Evolutionary conservation across 1,140 invertebrate genomes (phyloP), one percentile per base, ranked within the genome.

Genomic region (Stegodyphus mimosarum): DNA sequence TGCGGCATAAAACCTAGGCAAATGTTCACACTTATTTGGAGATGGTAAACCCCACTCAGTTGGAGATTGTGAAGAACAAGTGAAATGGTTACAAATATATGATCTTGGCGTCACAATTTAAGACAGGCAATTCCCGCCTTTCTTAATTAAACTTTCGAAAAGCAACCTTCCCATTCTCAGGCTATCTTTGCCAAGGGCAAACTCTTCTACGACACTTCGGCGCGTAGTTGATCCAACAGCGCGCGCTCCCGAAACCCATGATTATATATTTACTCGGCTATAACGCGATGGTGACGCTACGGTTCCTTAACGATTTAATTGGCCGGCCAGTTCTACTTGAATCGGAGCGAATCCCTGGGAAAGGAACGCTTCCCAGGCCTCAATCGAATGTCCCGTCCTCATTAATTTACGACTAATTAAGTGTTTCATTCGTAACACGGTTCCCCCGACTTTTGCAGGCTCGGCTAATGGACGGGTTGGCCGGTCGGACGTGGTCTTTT

Each of bases 271-370:
- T 71, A 71, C 33, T 50, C 33, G 9, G 7, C 18, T 48, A 33
- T 33, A 33, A 33, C 33, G 33, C 33, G 33, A 33, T 33, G 33
- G 33, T 33, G 33, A 33, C 33, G 33, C 33, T 71, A 10, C 33
- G 33, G 15, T 50, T 49, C 69, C 33, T 71, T 71, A 71, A 71
- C 69, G 69, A 71, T 50, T 71, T 71, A 71, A 71, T 71, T 51
- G 33, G 33, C 69, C 33, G 33, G 33, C 69, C n/a, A 71, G 33
- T 50, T 51, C 33, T 48, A 71, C 33, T 50, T 49, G 69, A 71
- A 71, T 71, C 69, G 69, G 49, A 71, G 69, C 69, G 69, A 71
- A 49, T 71, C 69, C 69, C 69, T 71, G 69, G 69, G 69, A 71
- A 71, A 5, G 69, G 69, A 71, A 71, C 48, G 69, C 69, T 71